Base-by-base conservation (phyloP, 2,113 vertebrate genomes). In the Hylia prasina region DNA sequence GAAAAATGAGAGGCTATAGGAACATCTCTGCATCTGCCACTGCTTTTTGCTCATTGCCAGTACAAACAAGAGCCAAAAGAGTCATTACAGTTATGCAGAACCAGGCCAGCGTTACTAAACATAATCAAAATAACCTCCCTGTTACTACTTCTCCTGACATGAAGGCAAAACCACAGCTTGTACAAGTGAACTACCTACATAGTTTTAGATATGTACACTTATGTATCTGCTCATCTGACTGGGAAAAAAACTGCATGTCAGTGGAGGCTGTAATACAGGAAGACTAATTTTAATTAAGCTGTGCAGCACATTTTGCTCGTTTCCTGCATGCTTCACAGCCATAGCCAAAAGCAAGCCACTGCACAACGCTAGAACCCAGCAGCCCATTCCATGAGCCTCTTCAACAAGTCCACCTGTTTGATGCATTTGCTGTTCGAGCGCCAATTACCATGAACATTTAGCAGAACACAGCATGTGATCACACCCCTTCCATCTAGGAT, bases 201-300 rank as follows among this genome's bases (percentile, higher is more conserved):
- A 57, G 22, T 2, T 2, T 3, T 4, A 84, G 19, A 21, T 20
- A 66, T 0, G 1, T 16, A 30, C 2, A 47, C 28, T 64, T 10
- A 18, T 8, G 37, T 18, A 54, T 21, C 40, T 1, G 6, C 17
- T 81, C 25, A 80, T 66, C 44, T 60, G 44, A 50, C 50, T 80
- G 35, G 42, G 40, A 21, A 72, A 86, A 80, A 20, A 92, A 56
- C 20, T 22, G 42, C 35, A n/a, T 88, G 82, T 85, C 85, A 88
- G 27, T 11, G 57, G 68, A 85, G 76, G 85, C 33, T 86, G 56
- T 78, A 79, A 92, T 42, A 81, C 15, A 78, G 70, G 16, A 75
- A 19, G 42, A 19, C 39, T 85, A 61, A 48, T 22, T 91, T 68
- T n/a, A 71, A 47, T 28, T 30, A 44, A 0, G 2, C 5, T 69